A percentile compares a stretch with the other conserved stretches of the same genome.
These are phyloP conservation scores for Cossypha caffra DNA, from an alignment of 2,797 vertebrate genomes.

Conservation along the genomic window DNA sequence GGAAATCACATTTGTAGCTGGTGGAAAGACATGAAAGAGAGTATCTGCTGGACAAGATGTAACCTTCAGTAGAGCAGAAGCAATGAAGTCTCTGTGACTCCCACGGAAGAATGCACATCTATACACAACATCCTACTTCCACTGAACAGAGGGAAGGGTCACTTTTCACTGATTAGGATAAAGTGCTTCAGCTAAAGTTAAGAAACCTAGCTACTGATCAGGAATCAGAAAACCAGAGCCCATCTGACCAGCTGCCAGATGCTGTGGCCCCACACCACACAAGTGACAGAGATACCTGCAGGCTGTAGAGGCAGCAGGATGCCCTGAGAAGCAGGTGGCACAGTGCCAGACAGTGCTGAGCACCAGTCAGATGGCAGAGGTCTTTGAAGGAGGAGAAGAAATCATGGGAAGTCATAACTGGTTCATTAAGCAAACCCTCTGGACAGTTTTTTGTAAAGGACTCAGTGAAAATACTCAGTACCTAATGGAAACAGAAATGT, in stretches of 20 bases:
- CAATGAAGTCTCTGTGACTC: background rate
- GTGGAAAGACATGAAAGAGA: background rate
- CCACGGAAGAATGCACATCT: background rate
- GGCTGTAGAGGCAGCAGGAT: background rate
- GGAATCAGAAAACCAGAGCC: background rate
- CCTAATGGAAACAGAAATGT: background rate
- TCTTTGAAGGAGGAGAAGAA: background rate
- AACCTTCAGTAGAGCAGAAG: background rate
- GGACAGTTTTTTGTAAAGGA: background rate
- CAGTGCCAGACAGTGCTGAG: rapidly evolving
- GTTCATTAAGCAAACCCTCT: background rate
- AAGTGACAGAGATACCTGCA: background rate
- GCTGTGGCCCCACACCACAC: rapidly evolving
- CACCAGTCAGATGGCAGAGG: background rate
- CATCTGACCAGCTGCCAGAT: rapidly evolving
- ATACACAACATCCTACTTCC: background rate
- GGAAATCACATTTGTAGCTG: background rate
- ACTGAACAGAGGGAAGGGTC: background rate
- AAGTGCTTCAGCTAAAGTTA: background rate
- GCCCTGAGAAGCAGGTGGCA: background rate
- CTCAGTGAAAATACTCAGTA: background rate
- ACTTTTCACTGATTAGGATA: background rate
- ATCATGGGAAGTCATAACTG: background rate
- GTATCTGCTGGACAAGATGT: background rate
- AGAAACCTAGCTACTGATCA: background rate